A percentile compares a stretch with the other conserved stretches of the same genome.
Evolutionary conservation across 1,140 invertebrate genomes (phyloP).

Genomic region (Harpegnathos saltator): DNA sequence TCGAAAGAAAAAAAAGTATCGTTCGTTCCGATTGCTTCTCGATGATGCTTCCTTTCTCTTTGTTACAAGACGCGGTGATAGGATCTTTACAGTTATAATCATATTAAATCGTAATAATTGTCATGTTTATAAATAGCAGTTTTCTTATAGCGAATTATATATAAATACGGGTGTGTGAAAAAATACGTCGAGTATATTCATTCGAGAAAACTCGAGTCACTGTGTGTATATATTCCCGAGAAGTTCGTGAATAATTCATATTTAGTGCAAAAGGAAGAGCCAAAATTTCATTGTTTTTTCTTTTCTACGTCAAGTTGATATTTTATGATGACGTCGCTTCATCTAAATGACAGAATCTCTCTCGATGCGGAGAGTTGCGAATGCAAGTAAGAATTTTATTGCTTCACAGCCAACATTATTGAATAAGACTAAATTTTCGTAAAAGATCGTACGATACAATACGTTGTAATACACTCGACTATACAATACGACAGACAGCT

Average conservation of each 20-base stretch:
- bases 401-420: not conserved
- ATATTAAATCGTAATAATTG: too few species aligned
- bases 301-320: not conserved
- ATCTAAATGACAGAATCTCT: conserved; percentile 65
- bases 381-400: conserved; percentile 68
- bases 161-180: too few species aligned
- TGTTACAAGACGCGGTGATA: not conserved
- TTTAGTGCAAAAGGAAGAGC: not conserved
- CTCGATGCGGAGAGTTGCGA: conserved; percentile 17
- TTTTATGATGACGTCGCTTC: conserved; percentile 70
- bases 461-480: too few species aligned
- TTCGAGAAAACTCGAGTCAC: not conserved
- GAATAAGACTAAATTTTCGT: too few species aligned
- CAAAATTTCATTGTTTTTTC: not conserved
- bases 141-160: too few species aligned
- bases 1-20: not conserved
- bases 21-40: not conserved
- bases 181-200: too few species aligned
- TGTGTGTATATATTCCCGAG: not conserved
- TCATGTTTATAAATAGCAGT: too few species aligned
- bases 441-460: too few species aligned
- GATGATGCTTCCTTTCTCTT: not conserved
- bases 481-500: too few species aligned
- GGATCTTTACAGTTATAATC: not conserved
- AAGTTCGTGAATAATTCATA: not conserved